phyloP scores from a whole-genome alignment of 1,140 invertebrate genomes.

The Trinorchestia longiramus region DNA sequence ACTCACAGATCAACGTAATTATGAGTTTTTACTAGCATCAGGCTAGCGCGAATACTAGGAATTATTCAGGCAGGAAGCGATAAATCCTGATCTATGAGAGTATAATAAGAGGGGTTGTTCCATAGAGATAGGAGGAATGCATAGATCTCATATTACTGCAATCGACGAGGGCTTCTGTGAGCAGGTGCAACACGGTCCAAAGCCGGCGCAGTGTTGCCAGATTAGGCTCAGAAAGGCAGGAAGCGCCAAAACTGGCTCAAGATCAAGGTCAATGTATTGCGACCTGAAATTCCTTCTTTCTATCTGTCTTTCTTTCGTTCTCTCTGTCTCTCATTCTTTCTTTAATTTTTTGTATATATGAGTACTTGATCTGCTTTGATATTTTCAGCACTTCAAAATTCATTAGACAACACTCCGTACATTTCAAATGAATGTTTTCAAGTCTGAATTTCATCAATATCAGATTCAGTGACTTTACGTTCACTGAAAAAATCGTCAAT shows the following conservation, averaged over 20 bases:
- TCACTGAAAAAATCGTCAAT: too few species aligned
- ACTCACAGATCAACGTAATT: too few species aligned
- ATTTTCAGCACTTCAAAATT: too few species aligned
- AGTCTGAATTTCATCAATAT: too few species aligned
- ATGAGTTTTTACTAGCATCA: neutral
- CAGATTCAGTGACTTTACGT: too few species aligned
- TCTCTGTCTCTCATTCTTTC: too few species aligned
- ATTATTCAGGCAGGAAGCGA: conserved; percentile 7
- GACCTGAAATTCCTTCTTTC: neutral
- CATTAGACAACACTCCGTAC: too few species aligned
- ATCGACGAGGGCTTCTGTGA: neutral
- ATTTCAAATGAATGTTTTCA: too few species aligned
- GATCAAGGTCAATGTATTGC: conserved; percentile 16
- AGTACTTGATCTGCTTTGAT: too few species aligned
- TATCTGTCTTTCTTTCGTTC: neutral
- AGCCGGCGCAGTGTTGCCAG: neutral
- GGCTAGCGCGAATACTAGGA: neutral
- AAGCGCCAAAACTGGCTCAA: conserved; percentile 27
- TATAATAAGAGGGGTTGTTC: neutral
- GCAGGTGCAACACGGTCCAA: neutral
- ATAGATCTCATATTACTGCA: neutral
- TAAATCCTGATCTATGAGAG: neutral
- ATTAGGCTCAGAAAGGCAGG: neutral
- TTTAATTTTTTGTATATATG: too few species aligned
- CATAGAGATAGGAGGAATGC: neutral